Evolutionary conservation across 2,888 invertebrate genomes (phyloP).

Genomic region (Liodrosophila aerea): DNA sequence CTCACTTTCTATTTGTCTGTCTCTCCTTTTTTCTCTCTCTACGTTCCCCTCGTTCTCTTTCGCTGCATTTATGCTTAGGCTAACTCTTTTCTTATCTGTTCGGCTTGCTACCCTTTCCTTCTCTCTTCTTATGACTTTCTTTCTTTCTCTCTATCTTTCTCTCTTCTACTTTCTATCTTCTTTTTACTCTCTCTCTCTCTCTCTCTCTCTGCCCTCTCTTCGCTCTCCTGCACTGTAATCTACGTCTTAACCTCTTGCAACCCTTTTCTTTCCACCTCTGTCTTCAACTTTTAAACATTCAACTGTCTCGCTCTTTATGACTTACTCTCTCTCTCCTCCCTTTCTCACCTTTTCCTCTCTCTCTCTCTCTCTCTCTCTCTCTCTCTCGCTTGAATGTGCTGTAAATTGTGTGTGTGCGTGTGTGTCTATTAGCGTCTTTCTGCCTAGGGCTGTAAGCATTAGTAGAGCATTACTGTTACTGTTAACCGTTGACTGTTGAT

Average conservation of each 20-base stretch:
- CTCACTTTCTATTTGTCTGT: slow-evolving; percentile 5
- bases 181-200: neutral
- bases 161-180: neutral
- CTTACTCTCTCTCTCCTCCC: too few species aligned
- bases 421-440: neutral
- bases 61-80: too few species aligned
- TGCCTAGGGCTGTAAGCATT: neutral
- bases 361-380: slow-evolving; percentile 1
- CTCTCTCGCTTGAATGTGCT: neutral
- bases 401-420: neutral
- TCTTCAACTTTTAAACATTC: too few species aligned
- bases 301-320: too few species aligned
- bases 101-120: too few species aligned
- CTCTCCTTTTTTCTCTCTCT: neutral
- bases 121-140: slow-evolving; percentile 2
- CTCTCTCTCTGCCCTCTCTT: neutral
- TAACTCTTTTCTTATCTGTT: too few species aligned
- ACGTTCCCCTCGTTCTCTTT: neutral
- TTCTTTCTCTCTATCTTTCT: neutral
- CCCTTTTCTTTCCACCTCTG: neutral
- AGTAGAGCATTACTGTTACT: slow-evolving; percentile 2
- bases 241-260: slow-evolving; percentile 10
- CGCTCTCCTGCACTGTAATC: slow-evolving; percentile 2
- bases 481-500: slow-evolving; percentile 4
- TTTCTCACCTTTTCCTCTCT: neutral